Evolutionary conservation across 2,113 vertebrate species (phyloP), one percentile per base, ranked within the genome.

Genomic region (Pardalotus punctatus): DNA sequence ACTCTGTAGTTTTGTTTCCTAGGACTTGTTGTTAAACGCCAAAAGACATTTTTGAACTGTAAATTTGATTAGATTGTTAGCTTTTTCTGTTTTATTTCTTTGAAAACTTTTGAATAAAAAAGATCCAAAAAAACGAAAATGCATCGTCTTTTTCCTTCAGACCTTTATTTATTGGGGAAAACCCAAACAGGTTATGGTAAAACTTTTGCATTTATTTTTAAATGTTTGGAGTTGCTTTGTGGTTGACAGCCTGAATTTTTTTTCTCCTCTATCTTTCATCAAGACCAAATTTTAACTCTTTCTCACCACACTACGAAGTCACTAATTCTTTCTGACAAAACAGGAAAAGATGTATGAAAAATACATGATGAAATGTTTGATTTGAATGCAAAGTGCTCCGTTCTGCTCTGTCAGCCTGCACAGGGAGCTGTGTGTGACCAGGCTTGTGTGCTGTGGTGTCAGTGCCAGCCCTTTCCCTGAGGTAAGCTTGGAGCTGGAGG

Each of bases 101-200:
- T 98, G 98, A 98, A 97, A 99, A 98, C 98, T 98, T 98, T 99
- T 98, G 97, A 99, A 99, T 99, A 99, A 99, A 99, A 98, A 98
- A 98, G 91, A 97, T 98, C 76, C 17, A 88, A 97, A 95, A 90
- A 89, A 97, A 96, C 21, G 22, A 97, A 97, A 96, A 85, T 50
- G 88, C 25, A 17, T 94, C 0, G n/a, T 78, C 90, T 96, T 97
- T 96, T 92, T 91, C 67, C 93, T 97, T 96, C n/a, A 48, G 90
- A 97, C 51, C 70, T 67, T 95, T 56, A 72, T 88, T 96, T 74
- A 14, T 0, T 88, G 22, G 31, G 42, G 51, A 51, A 69, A 86
- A 31, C 25, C 42, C 56, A 31, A 64, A 35, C 36, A 74, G 18
- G 43, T 69, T 53, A 42, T 33, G 43, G 25, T 88, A 42, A 74